These are phyloP conservation scores for Nomada goodeniana DNA, from an alignment of 2,888 invertebrate genomes.

Conservation along the genomic window DNA sequence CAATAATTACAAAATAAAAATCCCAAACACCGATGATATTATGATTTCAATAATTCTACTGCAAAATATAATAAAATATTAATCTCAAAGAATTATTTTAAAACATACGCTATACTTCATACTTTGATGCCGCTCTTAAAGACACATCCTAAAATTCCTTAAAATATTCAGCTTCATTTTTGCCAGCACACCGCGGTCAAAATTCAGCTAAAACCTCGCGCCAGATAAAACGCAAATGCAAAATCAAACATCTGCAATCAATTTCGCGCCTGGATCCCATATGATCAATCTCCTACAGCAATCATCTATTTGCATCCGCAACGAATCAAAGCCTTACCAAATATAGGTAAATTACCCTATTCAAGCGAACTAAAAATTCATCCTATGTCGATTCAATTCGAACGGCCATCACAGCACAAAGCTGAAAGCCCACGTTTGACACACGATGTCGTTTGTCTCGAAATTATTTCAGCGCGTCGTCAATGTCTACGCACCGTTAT, in stretches of 20 bases:
- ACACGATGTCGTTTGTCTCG: not conserved
- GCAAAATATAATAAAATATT: no score
- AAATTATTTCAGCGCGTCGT: constrained; percentile 8
- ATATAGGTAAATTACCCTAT: not conserved
- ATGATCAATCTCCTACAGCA: not conserved
- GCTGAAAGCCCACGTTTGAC: not conserved
- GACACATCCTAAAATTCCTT: no score
- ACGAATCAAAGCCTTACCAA: not conserved
- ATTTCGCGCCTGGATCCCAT: not conserved
- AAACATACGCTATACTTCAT: no score
- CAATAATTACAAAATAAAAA: no score
- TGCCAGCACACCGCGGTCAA: no score
- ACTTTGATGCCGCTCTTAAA: no score
- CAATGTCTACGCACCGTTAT: not conserved
- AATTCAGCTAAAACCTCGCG: no score
- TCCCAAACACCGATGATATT: no score
- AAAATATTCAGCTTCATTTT: no score
- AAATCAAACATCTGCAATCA: not conserved
- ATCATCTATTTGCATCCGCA: not conserved
- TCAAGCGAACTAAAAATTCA: not conserved
- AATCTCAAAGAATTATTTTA: no score
- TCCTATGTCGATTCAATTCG: not conserved
- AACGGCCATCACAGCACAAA: not conserved
- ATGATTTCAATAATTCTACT: no score
- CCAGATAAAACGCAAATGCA: not conserved